Percentiles rank a stretch among this genome's conserved stretches.
phyloP scores from a whole-genome alignment of 2,888 invertebrate species.

The Ptycholaimellus sp. region DNA sequence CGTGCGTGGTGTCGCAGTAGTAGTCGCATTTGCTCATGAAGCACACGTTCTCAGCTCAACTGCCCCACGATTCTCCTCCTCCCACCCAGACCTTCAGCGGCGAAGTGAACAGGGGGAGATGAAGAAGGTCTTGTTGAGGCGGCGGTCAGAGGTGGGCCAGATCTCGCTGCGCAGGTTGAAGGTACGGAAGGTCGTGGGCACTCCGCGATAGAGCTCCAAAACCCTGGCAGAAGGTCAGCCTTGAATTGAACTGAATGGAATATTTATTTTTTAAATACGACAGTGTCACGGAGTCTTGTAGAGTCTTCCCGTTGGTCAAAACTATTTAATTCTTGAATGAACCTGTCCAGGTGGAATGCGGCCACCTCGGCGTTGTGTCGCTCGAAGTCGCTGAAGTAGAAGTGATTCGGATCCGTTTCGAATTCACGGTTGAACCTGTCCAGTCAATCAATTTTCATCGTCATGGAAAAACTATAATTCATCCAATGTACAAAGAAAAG shows the following conservation, averaged over 20 bases:
- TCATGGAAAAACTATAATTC: not conserved
- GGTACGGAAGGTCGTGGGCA: slow-evolving; percentile 74
- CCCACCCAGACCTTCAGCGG: too few species aligned
- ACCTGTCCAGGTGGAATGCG: slow-evolving; percentile 92
- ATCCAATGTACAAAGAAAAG: not conserved
- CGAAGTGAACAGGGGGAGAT: slow-evolving; percentile 35
- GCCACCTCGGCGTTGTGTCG: slow-evolving; percentile 94
- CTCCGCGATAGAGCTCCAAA: slow-evolving; percentile 70
- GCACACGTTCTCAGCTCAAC: slow-evolving; percentile 31
- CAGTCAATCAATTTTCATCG: too few species aligned
- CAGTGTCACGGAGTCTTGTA: not conserved
- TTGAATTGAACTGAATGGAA: not conserved
- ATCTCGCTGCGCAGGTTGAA: slow-evolving; percentile 77
- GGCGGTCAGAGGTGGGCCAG: slow-evolving; percentile 67
- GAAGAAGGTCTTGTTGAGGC: slow-evolving; percentile 34
- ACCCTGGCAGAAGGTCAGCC: slow-evolving; percentile 38
- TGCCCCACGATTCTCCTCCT: too few species aligned
- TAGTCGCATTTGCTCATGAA: slow-evolving; percentile 34
- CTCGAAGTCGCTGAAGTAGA: slow-evolving; percentile 97
- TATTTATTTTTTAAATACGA: not conserved
- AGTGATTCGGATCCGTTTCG: slow-evolving; percentile 91
- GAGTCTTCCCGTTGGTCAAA: not conserved
- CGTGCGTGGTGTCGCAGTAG: slow-evolving; percentile 40
- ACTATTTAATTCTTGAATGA: too few species aligned
- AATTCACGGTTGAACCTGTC: slow-evolving; percentile 80